Conservation (phyloP, 2,797 vertebrate genomes). For the Champsocephalus esox region DNA sequence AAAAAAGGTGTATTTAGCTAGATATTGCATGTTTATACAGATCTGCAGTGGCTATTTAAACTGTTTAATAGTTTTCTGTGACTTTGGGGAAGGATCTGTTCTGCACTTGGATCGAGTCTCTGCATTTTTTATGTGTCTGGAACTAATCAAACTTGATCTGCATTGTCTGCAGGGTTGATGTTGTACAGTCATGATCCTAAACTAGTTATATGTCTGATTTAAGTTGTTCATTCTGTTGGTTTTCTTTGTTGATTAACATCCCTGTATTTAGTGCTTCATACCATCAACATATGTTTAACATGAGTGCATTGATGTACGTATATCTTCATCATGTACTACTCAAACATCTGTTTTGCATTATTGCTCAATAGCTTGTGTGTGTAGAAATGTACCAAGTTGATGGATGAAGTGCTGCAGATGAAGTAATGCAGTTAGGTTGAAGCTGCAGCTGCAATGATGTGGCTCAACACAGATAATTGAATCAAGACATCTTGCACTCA, state of each 20-base stretch:
- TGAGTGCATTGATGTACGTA: neutral
- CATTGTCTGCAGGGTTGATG: constrained; percentile 39
- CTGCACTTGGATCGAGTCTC: constrained; percentile 52
- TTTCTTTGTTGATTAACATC: constrained; percentile 3
- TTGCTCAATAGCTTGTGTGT: constrained; percentile 15
- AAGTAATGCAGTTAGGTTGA: constrained; percentile 15
- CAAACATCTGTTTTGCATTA: constrained; percentile 53
- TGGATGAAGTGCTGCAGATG: constrained; percentile 17
- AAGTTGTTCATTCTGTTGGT: neutral
- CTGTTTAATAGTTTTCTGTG: neutral
- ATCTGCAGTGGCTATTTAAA: constrained; percentile 5
- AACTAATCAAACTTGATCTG: constrained; percentile 49
- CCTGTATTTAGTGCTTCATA: neutral
- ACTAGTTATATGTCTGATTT: neutral
- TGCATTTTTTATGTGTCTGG: constrained; percentile 64
- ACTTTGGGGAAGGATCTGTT: constrained; percentile 36
- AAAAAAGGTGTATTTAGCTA: constrained; percentile 1
- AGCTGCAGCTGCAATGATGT: constrained; percentile 32
- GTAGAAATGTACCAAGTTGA: constrained; percentile 15
- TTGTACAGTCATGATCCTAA: constrained; percentile 6
- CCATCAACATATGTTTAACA: neutral
- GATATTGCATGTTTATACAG: constrained; percentile 21
- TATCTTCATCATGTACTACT: neutral
- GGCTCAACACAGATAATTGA: constrained; percentile 27
- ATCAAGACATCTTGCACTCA: constrained; percentile 20